phyloP scores from a whole-genome alignment of 2,797 vertebrate genomes.

The Micropoecilia bifurca region DNA sequence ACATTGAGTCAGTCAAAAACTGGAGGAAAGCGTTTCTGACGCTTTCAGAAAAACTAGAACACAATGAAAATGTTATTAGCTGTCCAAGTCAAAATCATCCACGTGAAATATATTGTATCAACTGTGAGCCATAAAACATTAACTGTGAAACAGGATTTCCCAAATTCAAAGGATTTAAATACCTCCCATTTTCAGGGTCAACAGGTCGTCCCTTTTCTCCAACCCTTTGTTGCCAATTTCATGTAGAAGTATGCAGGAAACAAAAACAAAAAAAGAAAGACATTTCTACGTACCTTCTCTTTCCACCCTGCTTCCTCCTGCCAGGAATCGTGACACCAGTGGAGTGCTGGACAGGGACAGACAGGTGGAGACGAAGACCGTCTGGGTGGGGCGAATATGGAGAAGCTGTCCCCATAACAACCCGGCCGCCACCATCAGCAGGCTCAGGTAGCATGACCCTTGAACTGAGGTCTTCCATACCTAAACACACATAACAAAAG shows the following conservation, averaged over 20 bases:
- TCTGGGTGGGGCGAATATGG: conserved; percentile 90
- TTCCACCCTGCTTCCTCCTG: conserved; percentile 86
- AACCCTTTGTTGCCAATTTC: neutral
- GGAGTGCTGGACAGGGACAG: conserved; percentile 97
- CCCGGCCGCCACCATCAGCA: conserved; percentile 92
- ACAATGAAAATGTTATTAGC: neutral
- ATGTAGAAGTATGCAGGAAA: neutral
- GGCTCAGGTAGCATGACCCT: conserved; percentile 90
- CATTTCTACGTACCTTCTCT: conserved; percentile 86
- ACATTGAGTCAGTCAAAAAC: no score
- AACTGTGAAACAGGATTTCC: neutral
- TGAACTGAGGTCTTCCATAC: conserved; percentile 97
- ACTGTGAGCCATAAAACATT: neutral
- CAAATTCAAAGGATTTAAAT: neutral
- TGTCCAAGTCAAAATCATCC: neutral
- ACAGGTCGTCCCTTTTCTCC: neutral
- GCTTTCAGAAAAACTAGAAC: neutral
- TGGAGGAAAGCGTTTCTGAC: no score
- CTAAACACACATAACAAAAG: conserved; percentile 66
- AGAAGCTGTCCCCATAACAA: conserved; percentile 93
- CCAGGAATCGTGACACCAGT: conserved; percentile 94
- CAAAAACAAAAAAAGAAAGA: neutral
- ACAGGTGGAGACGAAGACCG: conserved; percentile 95
- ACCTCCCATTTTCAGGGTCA: neutral
- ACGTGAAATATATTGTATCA: neutral